Evolutionary conservation across 2,113 vertebrate species (phyloP).

Genomic region (Channa maculata): DNA sequence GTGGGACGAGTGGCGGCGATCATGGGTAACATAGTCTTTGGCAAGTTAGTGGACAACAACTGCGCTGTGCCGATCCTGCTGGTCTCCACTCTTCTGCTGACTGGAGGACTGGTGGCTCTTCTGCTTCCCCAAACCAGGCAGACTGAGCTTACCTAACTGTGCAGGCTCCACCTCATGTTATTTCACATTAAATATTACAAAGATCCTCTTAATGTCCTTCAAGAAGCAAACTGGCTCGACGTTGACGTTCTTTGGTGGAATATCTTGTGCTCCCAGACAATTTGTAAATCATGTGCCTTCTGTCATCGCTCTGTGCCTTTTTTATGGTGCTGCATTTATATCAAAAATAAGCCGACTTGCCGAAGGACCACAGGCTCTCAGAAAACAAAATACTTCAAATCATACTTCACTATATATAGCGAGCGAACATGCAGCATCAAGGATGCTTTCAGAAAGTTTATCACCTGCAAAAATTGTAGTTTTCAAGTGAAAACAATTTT

Average conservation of each 20-base stretch:
- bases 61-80: constrained; percentile 80
- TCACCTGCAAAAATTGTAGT: not conserved
- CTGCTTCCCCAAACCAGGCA: constrained; percentile 79
- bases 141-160: constrained; percentile 74
- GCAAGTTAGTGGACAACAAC: constrained; percentile 78
- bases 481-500: too few species aligned
- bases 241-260: not conserved
- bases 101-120: constrained; percentile 71
- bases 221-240: not conserved
- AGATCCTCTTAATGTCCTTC: not conserved
- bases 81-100: constrained; percentile 78
- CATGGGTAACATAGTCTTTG: constrained; percentile 80
- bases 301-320: constrained; percentile 24
- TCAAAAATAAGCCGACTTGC: not conserved
- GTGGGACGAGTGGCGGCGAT: constrained; percentile 81
- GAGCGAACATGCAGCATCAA: not conserved
- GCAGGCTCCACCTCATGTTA: fast-evolving
- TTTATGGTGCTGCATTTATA: constrained; percentile 10
- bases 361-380: not conserved
- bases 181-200: not conserved
- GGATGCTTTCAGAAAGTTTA: not conserved
- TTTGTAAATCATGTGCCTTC: constrained; percentile 5
- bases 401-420: not conserved
- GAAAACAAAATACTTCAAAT: not conserved
- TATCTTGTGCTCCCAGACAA: not conserved